Evolutionary conservation across 1,140 invertebrate species (phyloP).

Genomic region (Leptinotarsa texana): DNA sequence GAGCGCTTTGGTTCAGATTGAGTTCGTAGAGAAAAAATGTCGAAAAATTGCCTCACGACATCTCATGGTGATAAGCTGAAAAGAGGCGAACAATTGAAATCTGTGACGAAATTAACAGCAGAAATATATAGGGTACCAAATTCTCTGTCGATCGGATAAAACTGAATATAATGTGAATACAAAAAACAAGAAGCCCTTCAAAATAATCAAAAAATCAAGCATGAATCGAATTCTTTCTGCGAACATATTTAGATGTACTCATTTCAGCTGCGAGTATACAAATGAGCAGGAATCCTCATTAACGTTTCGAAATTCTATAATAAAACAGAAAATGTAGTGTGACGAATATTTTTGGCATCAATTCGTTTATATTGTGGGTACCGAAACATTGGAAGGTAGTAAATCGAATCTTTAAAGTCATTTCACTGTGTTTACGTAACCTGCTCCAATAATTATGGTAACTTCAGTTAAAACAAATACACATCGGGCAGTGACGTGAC

Average conservation of each 20-base stretch:
- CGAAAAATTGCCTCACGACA: conserved; percentile 71
- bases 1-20: too few species aligned
- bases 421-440: conserved; percentile 20
- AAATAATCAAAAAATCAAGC: neutral
- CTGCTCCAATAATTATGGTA: conserved; percentile 21
- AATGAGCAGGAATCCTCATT: neutral
- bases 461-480: conserved; percentile 21
- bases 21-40: too few species aligned
- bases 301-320: neutral
- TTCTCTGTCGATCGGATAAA: too few species aligned
- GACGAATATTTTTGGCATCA: conserved; percentile 6
- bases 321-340: neutral
- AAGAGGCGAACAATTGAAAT: too few species aligned
- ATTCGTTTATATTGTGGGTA: conserved; percentile 51
- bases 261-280: neutral
- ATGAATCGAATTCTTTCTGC: neutral
- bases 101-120: too few species aligned
- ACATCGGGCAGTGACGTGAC: conserved; percentile 3
- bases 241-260: neutral
- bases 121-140: too few species aligned
- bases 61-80: conserved; percentile 55
- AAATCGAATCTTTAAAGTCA: conserved; percentile 16
- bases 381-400: conserved; percentile 59
- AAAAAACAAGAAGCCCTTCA: neutral
- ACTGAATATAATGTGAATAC: neutral